Base-by-base conservation (phyloP, 92 coral and sea anemone genomes). In the Umimayanthus chanpuru region DNA sequence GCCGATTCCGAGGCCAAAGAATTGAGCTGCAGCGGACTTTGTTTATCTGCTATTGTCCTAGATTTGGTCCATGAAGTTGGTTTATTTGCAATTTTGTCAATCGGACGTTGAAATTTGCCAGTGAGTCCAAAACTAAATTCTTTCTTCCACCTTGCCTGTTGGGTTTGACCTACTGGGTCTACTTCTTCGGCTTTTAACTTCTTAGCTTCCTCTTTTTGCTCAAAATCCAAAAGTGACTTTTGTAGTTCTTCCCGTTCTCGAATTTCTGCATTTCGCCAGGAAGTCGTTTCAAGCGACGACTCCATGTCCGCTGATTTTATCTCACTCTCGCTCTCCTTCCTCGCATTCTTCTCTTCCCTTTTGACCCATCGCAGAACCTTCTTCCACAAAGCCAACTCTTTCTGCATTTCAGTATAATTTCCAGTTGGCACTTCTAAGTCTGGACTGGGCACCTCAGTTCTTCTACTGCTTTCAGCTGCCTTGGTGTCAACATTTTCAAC, bases 351-450 rank as follows among this genome's bases (percentile, higher is more conserved):
- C 43, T 83, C 79, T 83, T 83, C 66, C 12, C 12, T 11, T 47
- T 47, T 83, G 21, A 83, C 41, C 78, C 76, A 49, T 47, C 65
- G 65, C 6, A 83, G 78, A 14, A 83, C 87, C 28, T 83, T 83
- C 43, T 43, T 83, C 87, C 87, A 83, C 39, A 83, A 21, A 11
- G 78, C 76, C 16, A 83, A 28, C 30, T 83, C 87, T 83, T 32
- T 83, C 20, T 83, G 77, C 43, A 58, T 43, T 6, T 83, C 79
- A 26, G 47, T 28, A 28, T 71, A 47, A 7, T 4, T 8, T 14
- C 14, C 25, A 32, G 36, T 9, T 83, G 36, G 2, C 43, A 28
- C 16, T 29, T 43, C 29, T 26, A 12, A 75, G 39, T 11, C 18
- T 2, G 76, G 14, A 11, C n/a, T 12, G 16, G 75, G 14, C 39